A percentile compares a stretch with the other conserved stretches of the same genome.
These are phyloP conservation scores for Eristalinus aeneus DNA, from an alignment of 2,888 invertebrate genomes.

Conservation along the genomic window DNA sequence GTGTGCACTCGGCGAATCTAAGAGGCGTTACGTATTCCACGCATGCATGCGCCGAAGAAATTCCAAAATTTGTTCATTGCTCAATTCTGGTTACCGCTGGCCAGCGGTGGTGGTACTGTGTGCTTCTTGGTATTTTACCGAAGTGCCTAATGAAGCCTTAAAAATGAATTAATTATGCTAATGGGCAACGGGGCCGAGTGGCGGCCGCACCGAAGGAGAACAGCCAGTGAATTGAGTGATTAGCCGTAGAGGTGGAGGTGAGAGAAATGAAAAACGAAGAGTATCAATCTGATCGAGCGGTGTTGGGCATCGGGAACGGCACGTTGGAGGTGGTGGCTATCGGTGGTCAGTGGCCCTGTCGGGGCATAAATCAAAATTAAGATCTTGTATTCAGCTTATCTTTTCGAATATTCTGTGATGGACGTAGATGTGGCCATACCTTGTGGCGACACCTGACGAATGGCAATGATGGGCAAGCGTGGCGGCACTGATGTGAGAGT, in stretches of 20 bases:
- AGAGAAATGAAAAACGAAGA: constrained; percentile 8
- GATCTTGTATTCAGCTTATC: not conserved
- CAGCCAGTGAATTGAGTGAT: constrained; percentile 34
- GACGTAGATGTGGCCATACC: not conserved
- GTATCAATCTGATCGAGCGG: constrained; percentile 14
- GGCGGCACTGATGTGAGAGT: not conserved
- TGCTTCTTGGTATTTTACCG: constrained; percentile 47
- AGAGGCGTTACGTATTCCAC: constrained; percentile 55
- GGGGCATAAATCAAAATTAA: not conserved
- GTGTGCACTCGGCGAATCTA: constrained; percentile 17
- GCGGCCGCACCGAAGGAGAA: not conserved
- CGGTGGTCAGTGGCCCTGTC: not conserved
- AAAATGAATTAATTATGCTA: constrained; percentile 66
- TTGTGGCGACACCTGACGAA: not conserved
- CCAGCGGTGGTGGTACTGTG: not conserved
- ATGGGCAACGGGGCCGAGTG: constrained; percentile 18
- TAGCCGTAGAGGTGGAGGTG: constrained; percentile 21
- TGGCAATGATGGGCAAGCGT: not conserved
- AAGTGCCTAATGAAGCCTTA: constrained; percentile 54
- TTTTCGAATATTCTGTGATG: not conserved
- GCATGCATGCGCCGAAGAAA: constrained; percentile 52
- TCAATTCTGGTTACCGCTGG: constrained; percentile 32
- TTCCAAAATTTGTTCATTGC: constrained; percentile 59
- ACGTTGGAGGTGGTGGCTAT: not conserved
- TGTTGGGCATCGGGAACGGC: not conserved